phyloP scores from a whole-genome alignment of 2,888 invertebrate species.

The Tiliacea citrago region DNA sequence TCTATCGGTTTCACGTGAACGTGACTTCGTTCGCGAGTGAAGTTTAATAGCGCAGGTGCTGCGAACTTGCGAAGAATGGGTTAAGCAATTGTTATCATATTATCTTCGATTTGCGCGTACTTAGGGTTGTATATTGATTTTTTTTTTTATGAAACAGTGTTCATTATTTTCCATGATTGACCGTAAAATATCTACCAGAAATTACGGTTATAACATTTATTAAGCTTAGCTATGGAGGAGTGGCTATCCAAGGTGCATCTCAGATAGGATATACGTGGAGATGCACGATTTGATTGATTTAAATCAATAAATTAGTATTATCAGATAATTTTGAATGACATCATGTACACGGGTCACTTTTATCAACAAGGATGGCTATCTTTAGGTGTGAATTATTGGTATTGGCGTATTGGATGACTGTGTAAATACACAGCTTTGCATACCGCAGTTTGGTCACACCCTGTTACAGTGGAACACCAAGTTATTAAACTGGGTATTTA shows the following conservation, averaged over 20 bases:
- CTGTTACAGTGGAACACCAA: not conserved
- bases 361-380: constrained; percentile 27
- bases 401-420: constrained; percentile 12
- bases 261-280: constrained; percentile 16
- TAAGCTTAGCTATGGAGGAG: not conserved
- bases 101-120: no score
- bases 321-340: constrained; percentile 2
- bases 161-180: not conserved
- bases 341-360: constrained; percentile 9
- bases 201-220: not conserved
- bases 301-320: constrained; percentile 10
- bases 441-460: constrained; percentile 24
- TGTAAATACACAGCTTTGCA: constrained; percentile 10
- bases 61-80: no score
- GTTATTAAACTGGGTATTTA: not conserved
- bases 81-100: no score
- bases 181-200: not conserved
- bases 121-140: no score
- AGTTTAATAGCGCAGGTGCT: no score
- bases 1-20: no score
- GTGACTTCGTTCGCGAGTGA: no score
- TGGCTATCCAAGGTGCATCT: constrained; percentile 16
- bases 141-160: not conserved
- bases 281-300: not conserved
- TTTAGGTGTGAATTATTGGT: not conserved